Base-by-base conservation (phyloP, 2,797 vertebrate genomes). In the Geotrypetes seraphini region DNA sequence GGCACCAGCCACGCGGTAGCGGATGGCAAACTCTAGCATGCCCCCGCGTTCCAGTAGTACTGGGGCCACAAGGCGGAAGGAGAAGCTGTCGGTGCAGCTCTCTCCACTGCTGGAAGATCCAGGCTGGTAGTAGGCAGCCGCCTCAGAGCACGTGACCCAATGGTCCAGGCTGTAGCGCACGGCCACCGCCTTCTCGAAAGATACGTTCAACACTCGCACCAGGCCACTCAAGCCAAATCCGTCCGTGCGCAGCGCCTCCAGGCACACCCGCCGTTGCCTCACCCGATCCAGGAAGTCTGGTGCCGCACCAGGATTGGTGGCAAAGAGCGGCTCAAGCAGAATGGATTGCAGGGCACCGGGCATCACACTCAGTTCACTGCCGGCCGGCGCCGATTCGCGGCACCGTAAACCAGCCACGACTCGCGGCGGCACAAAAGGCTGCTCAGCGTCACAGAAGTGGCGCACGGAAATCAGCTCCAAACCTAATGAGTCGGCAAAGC, bases 401-500 rank as follows among this genome's bases (percentile, higher is more conserved):
- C 43, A 33, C 14, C 63, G 60, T 7, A 87, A 62, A 48, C 79
- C 84, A 5, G 83, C 78, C 40, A 83, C 25, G 2, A 89, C 81
- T 34, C 84, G 80, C 22, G 71, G 76, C 2, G 89, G 87, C 8
- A 85, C 80, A 43, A 73, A 74, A 2, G 89, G 89, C 51, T 72
- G 66, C 30, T 92, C 90, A 1, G 72, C 51, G 5, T 90, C 75
- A 37, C 85, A 78, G 39, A 89, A 94, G 52, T 91, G 90, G 33
- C 81, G 84, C 4, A 93, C 83, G 7, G 87, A 84, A 18, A 73
- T 90, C 33, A 94, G 84, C 61, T 94, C 91, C 47, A 94, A 63
- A 3, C 91, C 91, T 36, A 94, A 57, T 1, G 88, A 85, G 61
- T 94, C 91, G 0, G 91, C 90, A 47, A 93, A 93, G 5, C 91